Evolutionary conservation across 1,140 invertebrate genomes (phyloP).

Genomic region (Drosophila navojoa): DNA sequence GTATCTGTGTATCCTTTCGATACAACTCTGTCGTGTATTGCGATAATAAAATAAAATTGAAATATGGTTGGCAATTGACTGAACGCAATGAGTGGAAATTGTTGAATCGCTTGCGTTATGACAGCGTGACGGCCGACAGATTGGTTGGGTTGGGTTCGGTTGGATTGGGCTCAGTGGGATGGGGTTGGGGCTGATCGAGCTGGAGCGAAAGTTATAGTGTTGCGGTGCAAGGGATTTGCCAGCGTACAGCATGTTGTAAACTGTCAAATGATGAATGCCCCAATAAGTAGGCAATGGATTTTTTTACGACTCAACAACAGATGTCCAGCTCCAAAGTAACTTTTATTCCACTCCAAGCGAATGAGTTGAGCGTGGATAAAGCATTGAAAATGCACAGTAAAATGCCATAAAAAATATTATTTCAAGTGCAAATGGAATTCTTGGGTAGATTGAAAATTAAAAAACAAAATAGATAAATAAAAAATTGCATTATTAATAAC

Average conservation of each 20-base stretch:
- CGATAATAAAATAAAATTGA: constrained; percentile 81
- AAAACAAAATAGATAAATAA: no score
- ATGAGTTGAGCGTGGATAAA: not conserved
- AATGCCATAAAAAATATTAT: not conserved
- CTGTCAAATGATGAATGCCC: constrained; percentile 42
- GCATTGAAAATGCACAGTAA: not conserved
- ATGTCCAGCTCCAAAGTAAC: not conserved
- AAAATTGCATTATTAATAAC: no score
- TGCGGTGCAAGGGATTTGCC: constrained; percentile 18
- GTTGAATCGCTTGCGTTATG: constrained; percentile 45
- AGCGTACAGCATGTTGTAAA: constrained; percentile 47
- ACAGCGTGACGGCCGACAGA: constrained; percentile 30
- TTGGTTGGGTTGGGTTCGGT: no score
- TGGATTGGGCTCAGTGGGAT: no score
- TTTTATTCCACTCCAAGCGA: not conserved
- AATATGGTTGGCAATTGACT: constrained; percentile 78
- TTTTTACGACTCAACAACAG: constrained; percentile 20
- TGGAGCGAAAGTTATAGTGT: constrained; percentile 1
- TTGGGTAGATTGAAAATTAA: not conserved
- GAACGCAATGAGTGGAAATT: constrained; percentile 69
- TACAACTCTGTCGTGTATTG: constrained; percentile 38
- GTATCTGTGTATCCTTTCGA: constrained; percentile 56
- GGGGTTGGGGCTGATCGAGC: not conserved
- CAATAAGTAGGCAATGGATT: constrained; percentile 53
- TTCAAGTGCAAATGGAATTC: not conserved